A percentile compares a stretch with the other conserved stretches of the same genome.
These are phyloP conservation scores for Gavia stellata DNA, from an alignment of 2,113 vertebrate species.

Conservation along the genomic window DNA sequence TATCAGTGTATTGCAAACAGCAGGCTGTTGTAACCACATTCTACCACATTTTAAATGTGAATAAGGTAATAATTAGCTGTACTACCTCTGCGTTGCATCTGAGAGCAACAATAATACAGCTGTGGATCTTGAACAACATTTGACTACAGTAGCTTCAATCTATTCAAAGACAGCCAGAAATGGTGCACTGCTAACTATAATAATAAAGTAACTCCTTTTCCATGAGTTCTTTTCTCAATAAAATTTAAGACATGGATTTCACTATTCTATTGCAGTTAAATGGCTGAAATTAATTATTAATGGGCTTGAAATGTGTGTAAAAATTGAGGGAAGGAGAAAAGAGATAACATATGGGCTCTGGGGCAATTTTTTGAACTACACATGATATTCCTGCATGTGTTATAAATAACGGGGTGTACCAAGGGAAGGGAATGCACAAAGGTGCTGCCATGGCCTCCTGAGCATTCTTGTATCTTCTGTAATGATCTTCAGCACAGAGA, in stretches of 20 bases:
- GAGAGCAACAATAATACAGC: neutral
- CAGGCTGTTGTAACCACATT: neutral
- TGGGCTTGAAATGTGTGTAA: neutral
- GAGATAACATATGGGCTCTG: neutral
- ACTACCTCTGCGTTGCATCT: neutral
- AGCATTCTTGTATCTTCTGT: neutral
- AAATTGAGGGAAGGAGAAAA: neutral
- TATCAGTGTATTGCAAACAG: neutral
- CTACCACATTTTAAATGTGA: neutral
- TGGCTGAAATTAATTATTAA: neutral
- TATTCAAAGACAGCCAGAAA: neutral
- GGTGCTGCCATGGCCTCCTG: neutral
- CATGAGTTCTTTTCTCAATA: neutral
- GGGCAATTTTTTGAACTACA: neutral
- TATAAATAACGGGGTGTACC: neutral
- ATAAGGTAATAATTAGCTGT: neutral
- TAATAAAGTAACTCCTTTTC: neutral
- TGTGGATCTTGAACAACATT: neutral
- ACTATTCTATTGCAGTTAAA: neutral
- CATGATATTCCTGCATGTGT: fast-evolving
- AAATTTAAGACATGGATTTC: neutral
- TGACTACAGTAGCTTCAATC: neutral
- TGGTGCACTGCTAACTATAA: neutral
- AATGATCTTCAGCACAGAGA: neutral
- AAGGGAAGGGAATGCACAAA: neutral